Evolutionary conservation across 92 coral and sea anemone genomes (phyloP).

Genomic region (Galaxea fascicularis): DNA sequence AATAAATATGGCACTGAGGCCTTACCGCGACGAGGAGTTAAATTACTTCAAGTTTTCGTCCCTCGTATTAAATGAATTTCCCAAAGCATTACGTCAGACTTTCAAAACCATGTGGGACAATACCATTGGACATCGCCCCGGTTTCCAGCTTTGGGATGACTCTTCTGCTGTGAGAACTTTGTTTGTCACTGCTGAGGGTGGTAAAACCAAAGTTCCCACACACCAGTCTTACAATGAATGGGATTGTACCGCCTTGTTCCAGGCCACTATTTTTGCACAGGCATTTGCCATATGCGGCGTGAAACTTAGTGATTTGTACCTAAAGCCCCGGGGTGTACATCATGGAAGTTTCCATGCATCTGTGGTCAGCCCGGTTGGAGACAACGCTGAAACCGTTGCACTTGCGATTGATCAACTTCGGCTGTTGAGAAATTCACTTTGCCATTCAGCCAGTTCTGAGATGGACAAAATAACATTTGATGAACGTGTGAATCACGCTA

Average conservation of each 20-base stretch:
- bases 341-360: constrained; percentile 32
- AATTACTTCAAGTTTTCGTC: constrained; percentile 64
- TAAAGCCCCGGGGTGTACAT: constrained; percentile 10
- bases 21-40: constrained; percentile 34
- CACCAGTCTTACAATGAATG: constrained; percentile 40
- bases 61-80: constrained; percentile 63
- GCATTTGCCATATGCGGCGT: background rate
- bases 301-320: constrained; percentile 37
- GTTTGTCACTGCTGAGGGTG: constrained; percentile 20
- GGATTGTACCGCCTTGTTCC: constrained; percentile 46
- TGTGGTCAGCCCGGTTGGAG: constrained; percentile 34
- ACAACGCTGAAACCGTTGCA: constrained; percentile 47
- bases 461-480: constrained; percentile 44
- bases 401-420: constrained; percentile 68
- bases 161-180: constrained; percentile 55
- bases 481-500: constrained; percentile 11
- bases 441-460: constrained; percentile 38
- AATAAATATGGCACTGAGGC: constrained; percentile 3
- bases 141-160: constrained; percentile 70
- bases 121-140: constrained; percentile 41
- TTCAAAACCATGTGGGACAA: constrained; percentile 68
- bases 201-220: background rate
- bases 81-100: constrained; percentile 44
- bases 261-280: constrained; percentile 30
- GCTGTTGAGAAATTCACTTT: constrained; percentile 34